Percentiles rank a stretch among this genome's conserved stretches.
Evolutionary conservation across 2,113 vertebrate genomes (phyloP).

Genomic region (Hyla sarda): DNA sequence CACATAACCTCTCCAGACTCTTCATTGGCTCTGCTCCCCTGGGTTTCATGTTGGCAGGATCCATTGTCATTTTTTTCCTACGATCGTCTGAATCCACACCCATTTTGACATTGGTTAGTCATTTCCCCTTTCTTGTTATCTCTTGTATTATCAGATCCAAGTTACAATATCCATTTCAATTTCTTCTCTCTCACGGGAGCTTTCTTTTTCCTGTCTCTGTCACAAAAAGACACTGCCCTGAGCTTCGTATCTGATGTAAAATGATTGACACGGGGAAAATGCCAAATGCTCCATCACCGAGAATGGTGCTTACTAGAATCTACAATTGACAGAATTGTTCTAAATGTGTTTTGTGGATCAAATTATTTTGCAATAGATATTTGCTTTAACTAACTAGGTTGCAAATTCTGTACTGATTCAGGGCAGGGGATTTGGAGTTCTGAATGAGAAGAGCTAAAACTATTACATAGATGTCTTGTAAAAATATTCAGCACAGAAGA

Average conservation of each 20-base stretch:
- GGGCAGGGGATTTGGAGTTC: no score
- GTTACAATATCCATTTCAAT: conserved; percentile 33
- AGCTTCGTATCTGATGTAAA: conserved; percentile 10
- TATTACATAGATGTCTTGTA: no score
- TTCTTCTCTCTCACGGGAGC: conserved; percentile 7
- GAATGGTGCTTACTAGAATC: background rate
- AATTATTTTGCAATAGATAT: background rate
- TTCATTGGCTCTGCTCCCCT: background rate
- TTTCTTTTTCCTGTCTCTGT: conserved; percentile 45
- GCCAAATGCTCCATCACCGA: background rate
- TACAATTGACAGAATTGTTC: background rate
- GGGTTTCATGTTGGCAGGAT: conserved; percentile 27
- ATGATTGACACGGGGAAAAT: conserved; percentile 32
- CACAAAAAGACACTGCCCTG: conserved; percentile 31
- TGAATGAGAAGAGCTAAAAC: no score
- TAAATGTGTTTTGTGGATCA: background rate
- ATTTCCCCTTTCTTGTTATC: conserved; percentile 49
- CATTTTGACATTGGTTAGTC: conserved; percentile 46
- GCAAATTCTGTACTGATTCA: background rate
- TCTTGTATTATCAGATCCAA: conserved; percentile 51
- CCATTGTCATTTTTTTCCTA: background rate
- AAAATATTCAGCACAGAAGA: no score
- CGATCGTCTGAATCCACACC: conserved; percentile 19
- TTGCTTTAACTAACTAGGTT: background rate
- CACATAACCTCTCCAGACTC: background rate